phyloP scores from a whole-genome alignment of 2,888 invertebrate species.

The Drosophila barbarae region DNA sequence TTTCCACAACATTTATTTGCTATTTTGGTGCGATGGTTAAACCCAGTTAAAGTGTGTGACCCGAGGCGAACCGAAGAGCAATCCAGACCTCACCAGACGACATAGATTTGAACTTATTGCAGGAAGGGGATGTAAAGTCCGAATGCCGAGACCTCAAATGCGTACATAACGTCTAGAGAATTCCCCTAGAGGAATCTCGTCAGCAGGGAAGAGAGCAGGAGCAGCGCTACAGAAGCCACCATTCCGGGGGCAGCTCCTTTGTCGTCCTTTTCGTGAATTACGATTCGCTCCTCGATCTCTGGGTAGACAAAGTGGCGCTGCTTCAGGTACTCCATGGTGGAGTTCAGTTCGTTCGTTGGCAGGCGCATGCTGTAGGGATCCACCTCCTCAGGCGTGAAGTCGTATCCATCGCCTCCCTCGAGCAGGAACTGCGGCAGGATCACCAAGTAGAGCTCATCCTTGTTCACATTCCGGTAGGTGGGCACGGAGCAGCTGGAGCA shows the following conservation, averaged over 20 bases:
- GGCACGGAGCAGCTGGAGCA: conserved; percentile 86
- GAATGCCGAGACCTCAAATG: not conserved
- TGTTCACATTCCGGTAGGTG: conserved; percentile 81
- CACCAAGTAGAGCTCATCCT: conserved; percentile 83
- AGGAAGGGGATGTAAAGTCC: not conserved
- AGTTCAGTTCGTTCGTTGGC: conserved; percentile 81
- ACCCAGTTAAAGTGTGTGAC: not conserved
- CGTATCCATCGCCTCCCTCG: conserved; percentile 87
- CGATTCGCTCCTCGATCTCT: conserved; percentile 84
- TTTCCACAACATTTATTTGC: conserved; percentile 30
- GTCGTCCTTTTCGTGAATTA: conserved; percentile 21
- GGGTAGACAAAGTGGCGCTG: conserved; percentile 84
- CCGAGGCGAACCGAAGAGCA: not conserved
- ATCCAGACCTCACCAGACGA: not conserved
- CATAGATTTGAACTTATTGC: conserved; percentile 1
- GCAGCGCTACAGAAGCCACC: conserved; percentile 41
- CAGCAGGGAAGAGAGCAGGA: conserved; percentile 43
- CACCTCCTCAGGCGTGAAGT: conserved; percentile 47
- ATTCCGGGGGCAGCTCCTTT: conserved; percentile 38
- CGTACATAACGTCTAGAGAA: not conserved
- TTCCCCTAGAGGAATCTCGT: conserved; percentile 31
- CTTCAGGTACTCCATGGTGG: conserved; percentile 82
- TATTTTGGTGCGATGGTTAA: conserved; percentile 5
- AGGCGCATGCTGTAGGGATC: conserved; percentile 64
- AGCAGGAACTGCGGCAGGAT: conserved; percentile 85